Evolutionary conservation across 2,888 invertebrate species (phyloP).

Genomic region (Apamea crenata): DNA sequence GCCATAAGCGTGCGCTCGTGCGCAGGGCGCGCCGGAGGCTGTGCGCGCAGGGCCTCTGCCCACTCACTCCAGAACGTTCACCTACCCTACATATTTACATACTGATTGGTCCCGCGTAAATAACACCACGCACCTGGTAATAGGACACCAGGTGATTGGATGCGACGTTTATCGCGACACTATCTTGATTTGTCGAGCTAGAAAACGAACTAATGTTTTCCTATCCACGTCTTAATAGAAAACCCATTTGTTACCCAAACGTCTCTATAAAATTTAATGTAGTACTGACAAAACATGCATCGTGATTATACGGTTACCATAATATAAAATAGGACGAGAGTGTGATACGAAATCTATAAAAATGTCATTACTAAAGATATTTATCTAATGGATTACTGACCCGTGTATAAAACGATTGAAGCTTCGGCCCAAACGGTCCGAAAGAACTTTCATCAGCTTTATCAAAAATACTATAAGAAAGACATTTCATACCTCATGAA

Average conservation of each 20-base stretch:
- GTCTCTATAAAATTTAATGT: slow-evolving; percentile 80
- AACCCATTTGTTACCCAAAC: slow-evolving; percentile 78
- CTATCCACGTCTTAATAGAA: slow-evolving; percentile 75
- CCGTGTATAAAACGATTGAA: neutral
- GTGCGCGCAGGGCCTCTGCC: slow-evolving; percentile 80
- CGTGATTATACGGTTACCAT: slow-evolving; percentile 57
- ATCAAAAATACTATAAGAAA: neutral
- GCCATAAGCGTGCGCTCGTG: slow-evolving; percentile 84
- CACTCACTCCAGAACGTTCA: slow-evolving; percentile 88
- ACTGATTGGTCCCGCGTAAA: slow-evolving; percentile 86
- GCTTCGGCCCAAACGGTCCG: neutral
- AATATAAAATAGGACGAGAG: slow-evolving; percentile 38
- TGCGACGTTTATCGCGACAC: slow-evolving; percentile 82
- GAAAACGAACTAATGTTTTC: slow-evolving; percentile 77
- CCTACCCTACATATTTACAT: slow-evolving; percentile 89
- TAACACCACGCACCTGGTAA: slow-evolving; percentile 83
- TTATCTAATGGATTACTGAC: slow-evolving; percentile 17
- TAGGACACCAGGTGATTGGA: slow-evolving; percentile 82
- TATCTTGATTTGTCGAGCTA: slow-evolving; percentile 84
- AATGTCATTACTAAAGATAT: slow-evolving; percentile 19
- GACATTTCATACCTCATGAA: neutral
- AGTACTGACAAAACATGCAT: slow-evolving; percentile 51
- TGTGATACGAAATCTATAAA: slow-evolving; percentile 34
- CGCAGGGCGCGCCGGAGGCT: slow-evolving; percentile 84
- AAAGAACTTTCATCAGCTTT: neutral